Percentiles rank a stretch among this genome's conserved stretches.
Evolutionary conservation across 2,888 invertebrate genomes (phyloP).

Genomic region (Spilosoma lubricipeda): DNA sequence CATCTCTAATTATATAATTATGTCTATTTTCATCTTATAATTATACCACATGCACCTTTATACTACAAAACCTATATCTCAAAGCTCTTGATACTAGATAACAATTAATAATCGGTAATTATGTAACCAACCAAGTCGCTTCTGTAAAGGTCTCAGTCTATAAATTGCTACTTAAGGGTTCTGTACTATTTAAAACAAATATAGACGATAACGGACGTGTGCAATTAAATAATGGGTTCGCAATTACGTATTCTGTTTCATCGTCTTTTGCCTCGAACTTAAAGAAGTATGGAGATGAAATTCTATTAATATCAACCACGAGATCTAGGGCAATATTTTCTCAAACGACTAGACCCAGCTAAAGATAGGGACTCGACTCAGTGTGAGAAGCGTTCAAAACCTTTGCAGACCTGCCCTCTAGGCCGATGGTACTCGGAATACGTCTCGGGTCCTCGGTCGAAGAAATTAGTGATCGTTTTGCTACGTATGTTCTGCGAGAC

Average conservation of each 20-base stretch:
- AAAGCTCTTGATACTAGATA: not conserved
- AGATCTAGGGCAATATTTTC: not conserved
- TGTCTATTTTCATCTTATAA: not conserved
- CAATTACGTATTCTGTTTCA: not conserved
- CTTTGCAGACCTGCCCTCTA: not conserved
- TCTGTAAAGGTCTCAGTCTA: not conserved
- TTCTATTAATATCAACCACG: not conserved
- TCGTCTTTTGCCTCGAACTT: not conserved
- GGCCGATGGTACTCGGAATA: no score
- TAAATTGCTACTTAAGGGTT: not conserved
- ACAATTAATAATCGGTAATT: not conserved
- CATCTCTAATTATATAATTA: not conserved
- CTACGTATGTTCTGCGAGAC: not conserved
- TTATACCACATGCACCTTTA: not conserved
- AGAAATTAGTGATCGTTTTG: no score
- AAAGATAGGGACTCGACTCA: no score
- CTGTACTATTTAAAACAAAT: not conserved
- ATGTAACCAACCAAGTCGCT: not conserved
- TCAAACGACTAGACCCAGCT: not conserved
- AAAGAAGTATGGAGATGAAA: not conserved
- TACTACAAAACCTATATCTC: not conserved
- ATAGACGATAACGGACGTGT: not conserved
- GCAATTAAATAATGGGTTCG: not conserved
- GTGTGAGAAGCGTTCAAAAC: no score
- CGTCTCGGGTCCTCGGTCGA: no score